Conservation (phyloP, 1,140 invertebrate genomes). For the Lineus longissimus region DNA sequence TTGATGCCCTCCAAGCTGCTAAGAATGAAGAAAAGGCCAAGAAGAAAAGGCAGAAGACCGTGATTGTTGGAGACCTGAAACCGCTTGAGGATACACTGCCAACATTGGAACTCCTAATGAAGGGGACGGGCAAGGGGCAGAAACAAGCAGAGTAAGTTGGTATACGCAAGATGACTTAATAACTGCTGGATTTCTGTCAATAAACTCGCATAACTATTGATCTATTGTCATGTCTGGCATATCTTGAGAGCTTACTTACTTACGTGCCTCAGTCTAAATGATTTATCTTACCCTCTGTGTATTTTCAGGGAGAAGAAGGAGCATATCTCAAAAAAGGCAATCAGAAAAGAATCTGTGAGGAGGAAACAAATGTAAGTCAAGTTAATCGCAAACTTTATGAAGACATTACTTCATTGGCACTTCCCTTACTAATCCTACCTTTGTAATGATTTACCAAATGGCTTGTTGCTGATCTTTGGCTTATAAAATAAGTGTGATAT, state of each 20-base stretch:
- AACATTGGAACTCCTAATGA: slow-evolving; percentile 45
- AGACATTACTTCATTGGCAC: no score
- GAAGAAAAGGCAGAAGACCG: slow-evolving; percentile 35
- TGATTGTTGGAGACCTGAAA: slow-evolving; percentile 43
- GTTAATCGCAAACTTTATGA: not conserved
- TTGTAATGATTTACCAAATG: no score
- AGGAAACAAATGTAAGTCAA: slow-evolving; percentile 38
- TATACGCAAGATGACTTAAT: not conserved
- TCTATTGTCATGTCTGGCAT: not conserved
- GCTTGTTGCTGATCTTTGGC: no score
- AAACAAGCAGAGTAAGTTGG: slow-evolving; percentile 5
- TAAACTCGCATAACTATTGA: not conserved
- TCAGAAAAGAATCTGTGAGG: slow-evolving; percentile 31
- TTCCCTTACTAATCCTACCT: no score
- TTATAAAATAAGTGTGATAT: no score
- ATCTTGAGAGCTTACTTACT: not conserved
- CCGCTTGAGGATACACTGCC: slow-evolving; percentile 41
- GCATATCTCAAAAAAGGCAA: slow-evolving; percentile 24
- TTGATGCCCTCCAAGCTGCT: slow-evolving; percentile 33
- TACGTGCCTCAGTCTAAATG: no score
- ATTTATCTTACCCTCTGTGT: no score
- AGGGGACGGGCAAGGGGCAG: slow-evolving; percentile 18
- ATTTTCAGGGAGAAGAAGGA: not conserved
- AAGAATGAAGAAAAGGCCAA: slow-evolving; percentile 38
- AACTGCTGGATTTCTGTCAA: not conserved